Conservation (phyloP, 2,888 invertebrate genomes). For the Athalia cordata region DNA sequence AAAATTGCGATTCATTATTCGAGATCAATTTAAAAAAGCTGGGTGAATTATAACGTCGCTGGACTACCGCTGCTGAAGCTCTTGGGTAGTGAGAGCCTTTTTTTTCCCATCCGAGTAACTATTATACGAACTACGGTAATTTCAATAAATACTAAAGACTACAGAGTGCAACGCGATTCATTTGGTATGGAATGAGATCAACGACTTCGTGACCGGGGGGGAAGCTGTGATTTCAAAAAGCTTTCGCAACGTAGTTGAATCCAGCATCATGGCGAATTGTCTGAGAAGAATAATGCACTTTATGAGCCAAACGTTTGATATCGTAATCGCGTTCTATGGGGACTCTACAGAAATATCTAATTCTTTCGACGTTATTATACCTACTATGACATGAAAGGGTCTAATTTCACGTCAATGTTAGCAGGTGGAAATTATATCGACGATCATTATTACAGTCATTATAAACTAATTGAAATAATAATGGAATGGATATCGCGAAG, state of each 20-base stretch:
- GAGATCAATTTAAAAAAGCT: too few species aligned
- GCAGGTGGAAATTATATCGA: neutral
- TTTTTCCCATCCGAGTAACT: neutral
- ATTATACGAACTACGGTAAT: slow-evolving; percentile 1
- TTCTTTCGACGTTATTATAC: too few species aligned
- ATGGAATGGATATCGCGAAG: too few species aligned
- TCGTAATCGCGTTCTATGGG: neutral
- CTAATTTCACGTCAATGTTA: too few species aligned
- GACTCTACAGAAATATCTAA: too few species aligned
- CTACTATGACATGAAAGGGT: too few species aligned
- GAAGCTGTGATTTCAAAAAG: slow-evolving; percentile 44
- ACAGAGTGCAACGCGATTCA: slow-evolving; percentile 16
- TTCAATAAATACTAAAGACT: slow-evolving; percentile 40
- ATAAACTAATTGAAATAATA: too few species aligned
- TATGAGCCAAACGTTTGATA: slow-evolving; percentile 2
- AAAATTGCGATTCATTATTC: too few species aligned
- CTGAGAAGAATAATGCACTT: slow-evolving; percentile 22
- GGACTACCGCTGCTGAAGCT: neutral
- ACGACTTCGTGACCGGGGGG: slow-evolving; percentile 49
- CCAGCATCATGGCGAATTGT: slow-evolving; percentile 1
- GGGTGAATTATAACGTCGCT: neutral
- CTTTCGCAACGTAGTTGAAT: slow-evolving; percentile 37
- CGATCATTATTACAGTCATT: neutral
- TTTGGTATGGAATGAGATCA: slow-evolving; percentile 50
- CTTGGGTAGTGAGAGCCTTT: neutral